phyloP scores from a whole-genome alignment of 2,888 invertebrate genomes.

The Spilosoma lubricipeda region DNA sequence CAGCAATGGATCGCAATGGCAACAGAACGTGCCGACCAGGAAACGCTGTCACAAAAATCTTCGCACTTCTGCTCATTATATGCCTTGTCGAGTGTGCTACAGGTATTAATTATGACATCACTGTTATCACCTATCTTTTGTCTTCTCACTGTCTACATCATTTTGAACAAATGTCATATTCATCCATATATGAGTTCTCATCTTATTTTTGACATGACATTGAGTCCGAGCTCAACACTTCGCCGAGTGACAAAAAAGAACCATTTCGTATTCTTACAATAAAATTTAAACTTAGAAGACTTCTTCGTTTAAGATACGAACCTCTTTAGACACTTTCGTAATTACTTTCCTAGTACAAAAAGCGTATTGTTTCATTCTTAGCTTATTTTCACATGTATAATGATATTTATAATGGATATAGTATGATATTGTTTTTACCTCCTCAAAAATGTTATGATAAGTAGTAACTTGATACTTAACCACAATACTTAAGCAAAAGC shows the following conservation, averaged over 20 bases:
- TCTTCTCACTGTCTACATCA: neutral
- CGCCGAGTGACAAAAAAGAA: neutral
- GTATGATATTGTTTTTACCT: neutral
- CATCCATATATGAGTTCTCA: neutral
- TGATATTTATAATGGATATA: neutral
- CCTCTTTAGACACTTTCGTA: neutral
- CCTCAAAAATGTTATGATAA: no score
- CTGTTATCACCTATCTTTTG: neutral
- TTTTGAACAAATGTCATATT: neutral
- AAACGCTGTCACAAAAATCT: conserved; percentile 69
- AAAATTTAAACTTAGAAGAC: neutral
- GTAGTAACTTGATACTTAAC: no score
- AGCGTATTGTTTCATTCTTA: neutral
- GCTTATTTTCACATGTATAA: neutral
- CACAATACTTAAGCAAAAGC: no score
- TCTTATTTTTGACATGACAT: neutral
- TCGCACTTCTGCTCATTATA: conserved; percentile 84
- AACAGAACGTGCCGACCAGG: conserved; percentile 48
- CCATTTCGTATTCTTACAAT: neutral
- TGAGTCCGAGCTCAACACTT: neutral
- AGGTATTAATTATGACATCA: conserved; percentile 73
- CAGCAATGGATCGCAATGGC: conserved; percentile 53
- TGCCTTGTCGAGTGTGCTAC: conserved; percentile 87
- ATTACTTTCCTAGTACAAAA: neutral
- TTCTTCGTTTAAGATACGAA: neutral